Conservation (phyloP, 2,888 invertebrate genomes). For the Eilema caniola region DNA sequence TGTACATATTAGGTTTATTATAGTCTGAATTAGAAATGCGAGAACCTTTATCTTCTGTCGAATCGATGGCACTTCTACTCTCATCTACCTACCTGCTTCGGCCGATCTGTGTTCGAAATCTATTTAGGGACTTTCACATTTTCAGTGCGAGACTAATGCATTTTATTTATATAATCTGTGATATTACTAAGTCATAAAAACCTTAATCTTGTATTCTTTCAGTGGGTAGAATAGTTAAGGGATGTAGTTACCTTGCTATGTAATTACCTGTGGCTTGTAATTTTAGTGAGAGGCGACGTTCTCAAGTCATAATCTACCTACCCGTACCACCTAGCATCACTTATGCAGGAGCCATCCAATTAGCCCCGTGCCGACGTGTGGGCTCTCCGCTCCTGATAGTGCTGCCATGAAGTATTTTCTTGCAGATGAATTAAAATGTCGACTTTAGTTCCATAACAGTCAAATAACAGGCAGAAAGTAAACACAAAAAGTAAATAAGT, state of each 20-base stretch:
- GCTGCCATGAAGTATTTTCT: conserved; percentile 26
- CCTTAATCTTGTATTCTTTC: background rate
- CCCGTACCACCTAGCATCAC: conserved; percentile 44
- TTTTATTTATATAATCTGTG: too few relatives aligned
- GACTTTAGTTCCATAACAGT: background rate
- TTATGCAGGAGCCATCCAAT: conserved; percentile 64
- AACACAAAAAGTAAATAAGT: background rate
- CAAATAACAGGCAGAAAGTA: background rate
- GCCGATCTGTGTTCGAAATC: too few relatives aligned
- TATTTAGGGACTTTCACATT: too few relatives aligned
- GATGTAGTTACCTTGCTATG: conserved; percentile 23
- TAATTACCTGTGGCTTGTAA: conserved; percentile 40
- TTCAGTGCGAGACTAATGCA: too few relatives aligned
- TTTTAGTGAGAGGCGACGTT: conserved; percentile 29
- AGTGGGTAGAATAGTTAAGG: conserved; percentile 22
- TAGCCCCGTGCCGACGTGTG: conserved; percentile 51
- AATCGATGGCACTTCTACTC: too few relatives aligned
- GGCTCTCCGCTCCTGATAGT: conserved; percentile 33
- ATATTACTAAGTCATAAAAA: too few relatives aligned
- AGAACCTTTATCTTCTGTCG: too few relatives aligned
- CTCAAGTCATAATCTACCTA: conserved; percentile 35
- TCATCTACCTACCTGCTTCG: too few relatives aligned
- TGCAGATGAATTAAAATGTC: background rate
- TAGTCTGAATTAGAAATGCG: too few relatives aligned
- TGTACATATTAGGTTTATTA: too few relatives aligned